Conservation (phyloP, 2,797 vertebrate species). For the Carapus acus region DNA sequence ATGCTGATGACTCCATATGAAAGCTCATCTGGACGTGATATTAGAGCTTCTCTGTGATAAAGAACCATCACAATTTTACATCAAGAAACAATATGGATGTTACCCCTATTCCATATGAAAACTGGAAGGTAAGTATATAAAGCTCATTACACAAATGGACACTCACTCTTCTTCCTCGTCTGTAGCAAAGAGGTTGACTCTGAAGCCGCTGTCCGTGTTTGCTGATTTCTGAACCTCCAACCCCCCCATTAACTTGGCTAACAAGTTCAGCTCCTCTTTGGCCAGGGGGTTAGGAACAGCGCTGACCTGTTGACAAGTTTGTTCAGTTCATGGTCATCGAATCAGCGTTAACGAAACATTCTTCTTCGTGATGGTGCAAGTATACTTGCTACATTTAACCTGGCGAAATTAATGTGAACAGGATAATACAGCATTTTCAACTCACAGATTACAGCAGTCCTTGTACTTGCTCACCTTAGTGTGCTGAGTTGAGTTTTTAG, state of each 20-base stretch:
- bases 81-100: not conserved
- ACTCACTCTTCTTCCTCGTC: conserved; percentile 96
- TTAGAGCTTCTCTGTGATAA: conserved; percentile 80
- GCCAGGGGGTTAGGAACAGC: conserved; percentile 86
- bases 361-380: no score
- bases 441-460: no score
- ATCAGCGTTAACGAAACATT: no score
- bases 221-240: conserved; percentile 79
- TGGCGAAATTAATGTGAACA: no score
- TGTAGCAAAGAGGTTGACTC: conserved; percentile 87
- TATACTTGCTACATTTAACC: no score
- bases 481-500: conserved; percentile 78
- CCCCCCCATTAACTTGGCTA: conserved; percentile 90
- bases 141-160: not conserved
- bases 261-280: conserved; percentile 93
- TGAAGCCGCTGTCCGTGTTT: conserved; percentile 79
- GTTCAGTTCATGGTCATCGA: no score
- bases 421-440: no score
- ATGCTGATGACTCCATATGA: conserved; percentile 89
- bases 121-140: not conserved
- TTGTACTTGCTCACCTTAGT: conserved; percentile 78
- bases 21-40: conserved; percentile 83
- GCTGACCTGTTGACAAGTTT: conserved; percentile 74
- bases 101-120: not conserved
- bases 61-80: conserved; percentile 18